Evolutionary conservation across 2,797 vertebrate species (phyloP).

Genomic region (Sylvia borin): DNA sequence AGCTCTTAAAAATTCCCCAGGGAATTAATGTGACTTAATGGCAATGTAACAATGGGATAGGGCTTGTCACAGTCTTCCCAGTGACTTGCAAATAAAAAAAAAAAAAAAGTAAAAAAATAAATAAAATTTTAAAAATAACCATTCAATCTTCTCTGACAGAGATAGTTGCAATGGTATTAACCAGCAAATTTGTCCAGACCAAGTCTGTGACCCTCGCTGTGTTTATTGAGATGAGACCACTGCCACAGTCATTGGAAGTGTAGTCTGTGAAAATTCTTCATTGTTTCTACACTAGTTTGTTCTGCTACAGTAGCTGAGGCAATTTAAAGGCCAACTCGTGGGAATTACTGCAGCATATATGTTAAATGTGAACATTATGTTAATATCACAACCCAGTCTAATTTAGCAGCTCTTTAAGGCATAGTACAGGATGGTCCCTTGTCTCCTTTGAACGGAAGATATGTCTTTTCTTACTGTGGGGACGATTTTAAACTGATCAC

Average conservation of each 20-base stretch:
- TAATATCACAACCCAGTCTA: not conserved
- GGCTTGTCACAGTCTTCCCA: conserved; percentile 10
- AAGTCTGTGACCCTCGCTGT: not conserved
- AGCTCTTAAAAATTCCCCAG: conserved; percentile 58
- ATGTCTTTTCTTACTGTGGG: not conserved
- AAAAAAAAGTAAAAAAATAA: not conserved
- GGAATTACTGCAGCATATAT: not conserved
- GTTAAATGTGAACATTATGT: not conserved
- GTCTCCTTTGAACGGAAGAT: not conserved
- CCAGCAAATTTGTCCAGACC: conserved; percentile 4
- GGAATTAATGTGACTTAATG: conserved; percentile 35
- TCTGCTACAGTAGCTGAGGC: conserved; percentile 32
- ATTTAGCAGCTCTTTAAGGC: not conserved
- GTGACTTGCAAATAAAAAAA: conserved; percentile 27
- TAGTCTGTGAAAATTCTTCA: conserved; percentile 37
- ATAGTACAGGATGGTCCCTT: not conserved
- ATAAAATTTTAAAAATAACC: not conserved
- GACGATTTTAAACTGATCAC: not conserved
- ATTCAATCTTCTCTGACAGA: not conserved
- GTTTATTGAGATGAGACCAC: not conserved
- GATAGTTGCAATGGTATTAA: not conserved
- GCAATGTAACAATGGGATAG: conserved; percentile 8
- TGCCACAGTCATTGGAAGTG: conserved; percentile 15
- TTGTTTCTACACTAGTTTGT: not conserved
- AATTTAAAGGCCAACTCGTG: not conserved